These are phyloP conservation scores for Araneus ventricosus DNA, from an alignment of 1,140 invertebrate genomes.

Conservation along the genomic window DNA sequence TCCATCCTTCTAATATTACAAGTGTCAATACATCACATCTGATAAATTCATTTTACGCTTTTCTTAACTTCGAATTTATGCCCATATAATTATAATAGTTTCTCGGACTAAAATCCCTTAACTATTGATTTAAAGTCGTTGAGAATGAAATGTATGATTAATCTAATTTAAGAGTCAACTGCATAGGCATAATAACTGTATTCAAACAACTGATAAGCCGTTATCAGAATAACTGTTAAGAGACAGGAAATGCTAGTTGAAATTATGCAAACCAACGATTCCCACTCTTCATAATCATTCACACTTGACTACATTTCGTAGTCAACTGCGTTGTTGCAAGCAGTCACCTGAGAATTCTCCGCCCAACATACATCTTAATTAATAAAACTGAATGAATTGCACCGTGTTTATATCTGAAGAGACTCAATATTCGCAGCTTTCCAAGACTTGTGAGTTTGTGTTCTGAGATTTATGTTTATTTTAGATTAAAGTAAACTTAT, in stretches of 20 bases:
- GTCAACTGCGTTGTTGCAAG: neutral
- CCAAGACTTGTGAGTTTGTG: no score
- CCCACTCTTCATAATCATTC: neutral
- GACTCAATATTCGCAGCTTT: no score
- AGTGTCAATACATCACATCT: neutral
- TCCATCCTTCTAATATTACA: no score
- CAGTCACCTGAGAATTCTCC: neutral
- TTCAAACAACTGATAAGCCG: neutral
- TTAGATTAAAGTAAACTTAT: no score
- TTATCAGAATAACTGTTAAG: neutral
- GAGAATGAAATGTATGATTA: neutral
- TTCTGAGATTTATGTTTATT: no score
- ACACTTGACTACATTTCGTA: neutral
- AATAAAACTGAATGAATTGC: neutral
- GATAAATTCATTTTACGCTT: neutral
- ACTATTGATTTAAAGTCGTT: neutral
- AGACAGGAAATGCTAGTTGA: neutral
- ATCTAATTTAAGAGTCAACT: neutral
- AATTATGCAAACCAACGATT: neutral
- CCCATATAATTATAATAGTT: neutral
- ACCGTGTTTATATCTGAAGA: neutral
- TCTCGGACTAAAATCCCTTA: neutral
- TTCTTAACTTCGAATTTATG: neutral
- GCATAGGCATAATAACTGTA: neutral
- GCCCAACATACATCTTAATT: neutral